These are phyloP conservation scores for Andrena flavipes DNA, from an alignment of 2,888 invertebrate species.

Conservation along the genomic window DNA sequence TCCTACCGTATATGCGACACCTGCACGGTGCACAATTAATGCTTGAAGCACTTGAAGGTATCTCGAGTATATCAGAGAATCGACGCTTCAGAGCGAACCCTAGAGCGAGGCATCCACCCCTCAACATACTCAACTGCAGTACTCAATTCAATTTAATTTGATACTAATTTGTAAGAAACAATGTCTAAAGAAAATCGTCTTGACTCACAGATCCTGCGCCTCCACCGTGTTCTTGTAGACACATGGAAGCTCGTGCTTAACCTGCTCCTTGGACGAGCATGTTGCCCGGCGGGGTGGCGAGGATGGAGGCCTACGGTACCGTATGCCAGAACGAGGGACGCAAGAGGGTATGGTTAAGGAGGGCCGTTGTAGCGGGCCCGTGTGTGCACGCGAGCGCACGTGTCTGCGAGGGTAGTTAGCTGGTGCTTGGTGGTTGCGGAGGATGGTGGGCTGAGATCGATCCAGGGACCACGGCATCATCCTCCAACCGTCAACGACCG, in stretches of 20 bases:
- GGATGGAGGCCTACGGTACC: background rate
- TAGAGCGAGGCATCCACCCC: too few species aligned
- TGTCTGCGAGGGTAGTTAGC: conserved; percentile 70
- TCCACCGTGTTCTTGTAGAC: too few species aligned
- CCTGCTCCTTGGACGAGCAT: background rate
- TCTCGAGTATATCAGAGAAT: too few species aligned
- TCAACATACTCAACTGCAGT: too few species aligned
- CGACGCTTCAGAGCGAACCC: too few species aligned
- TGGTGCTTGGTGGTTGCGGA: conserved; percentile 70
- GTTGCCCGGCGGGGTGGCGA: background rate
- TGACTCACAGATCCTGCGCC: too few species aligned
- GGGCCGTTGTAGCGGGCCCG: background rate
- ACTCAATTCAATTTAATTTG: too few species aligned
- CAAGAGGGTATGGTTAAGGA: background rate
- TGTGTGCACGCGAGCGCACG: background rate
- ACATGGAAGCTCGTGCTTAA: background rate
- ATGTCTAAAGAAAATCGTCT: too few species aligned
- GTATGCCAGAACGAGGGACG: background rate
- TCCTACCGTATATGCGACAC: too few species aligned
- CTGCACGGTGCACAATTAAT: too few species aligned
- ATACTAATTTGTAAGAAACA: too few species aligned
- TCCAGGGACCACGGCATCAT: conserved; percentile 78
- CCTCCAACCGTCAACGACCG: conserved; percentile 75
- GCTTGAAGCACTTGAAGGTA: too few species aligned
- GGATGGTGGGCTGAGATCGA: conserved; percentile 75